Evolutionary conservation across 2,888 invertebrate species (phyloP).

Genomic region (Tenthredo notha): DNA sequence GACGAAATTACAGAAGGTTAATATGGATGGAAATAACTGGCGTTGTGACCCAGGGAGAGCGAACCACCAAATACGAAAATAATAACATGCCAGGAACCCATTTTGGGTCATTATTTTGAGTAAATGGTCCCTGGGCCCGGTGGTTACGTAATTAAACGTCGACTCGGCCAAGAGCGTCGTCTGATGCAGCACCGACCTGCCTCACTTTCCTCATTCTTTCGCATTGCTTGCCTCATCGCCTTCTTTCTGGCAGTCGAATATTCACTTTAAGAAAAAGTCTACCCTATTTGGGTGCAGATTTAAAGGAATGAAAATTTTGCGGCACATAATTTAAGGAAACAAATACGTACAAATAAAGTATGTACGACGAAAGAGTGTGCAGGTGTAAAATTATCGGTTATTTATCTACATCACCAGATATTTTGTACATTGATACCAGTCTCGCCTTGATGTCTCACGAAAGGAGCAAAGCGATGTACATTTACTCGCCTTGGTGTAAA

Average conservation of each 20-base stretch:
- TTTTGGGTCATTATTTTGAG: conserved; percentile 55
- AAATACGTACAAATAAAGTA: not conserved
- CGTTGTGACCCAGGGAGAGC: conserved; percentile 50
- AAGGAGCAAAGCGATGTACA: not conserved
- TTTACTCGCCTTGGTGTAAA: not conserved
- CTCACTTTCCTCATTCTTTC: conserved; percentile 16
- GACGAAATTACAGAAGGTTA: conserved; percentile 44
- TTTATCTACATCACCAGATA: not conserved
- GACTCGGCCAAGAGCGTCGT: conserved; percentile 43
- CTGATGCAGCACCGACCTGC: conserved; percentile 52
- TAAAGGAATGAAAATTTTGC: conserved; percentile 1
- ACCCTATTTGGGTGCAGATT: not conserved
- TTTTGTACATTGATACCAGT: not conserved
- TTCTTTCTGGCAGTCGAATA: conserved; percentile 13
- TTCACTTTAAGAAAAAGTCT: not conserved
- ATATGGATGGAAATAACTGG: conserved; percentile 45
- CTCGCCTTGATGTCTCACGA: not conserved
- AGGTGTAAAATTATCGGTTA: not conserved
- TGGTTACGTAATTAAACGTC: conserved; percentile 56
- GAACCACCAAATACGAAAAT: conserved; percentile 55
- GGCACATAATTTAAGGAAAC: not conserved
- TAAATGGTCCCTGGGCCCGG: conserved; percentile 52
- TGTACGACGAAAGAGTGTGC: not conserved
- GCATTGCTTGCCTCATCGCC: conserved; percentile 27
- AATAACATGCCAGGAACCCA: conserved; percentile 54